phyloP scores from a whole-genome alignment of 2,113 vertebrate genomes.

The Hydropotes inermis region DNA sequence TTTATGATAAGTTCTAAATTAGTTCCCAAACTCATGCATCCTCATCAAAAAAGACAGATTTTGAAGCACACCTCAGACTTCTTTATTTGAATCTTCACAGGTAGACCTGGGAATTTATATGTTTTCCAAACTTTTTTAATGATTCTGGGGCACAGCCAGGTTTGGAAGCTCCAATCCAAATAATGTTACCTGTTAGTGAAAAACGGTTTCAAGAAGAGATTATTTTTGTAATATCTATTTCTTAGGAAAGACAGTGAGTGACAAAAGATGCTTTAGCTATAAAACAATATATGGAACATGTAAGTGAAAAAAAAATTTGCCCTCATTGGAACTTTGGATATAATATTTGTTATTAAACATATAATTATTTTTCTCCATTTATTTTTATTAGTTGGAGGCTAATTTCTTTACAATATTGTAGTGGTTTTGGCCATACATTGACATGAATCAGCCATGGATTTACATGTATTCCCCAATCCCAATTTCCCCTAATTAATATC shows the following conservation, averaged over 20 bases:
- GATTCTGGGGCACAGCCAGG: neutral
- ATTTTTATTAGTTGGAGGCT: no score
- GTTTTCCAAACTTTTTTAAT: neutral
- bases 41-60: neutral
- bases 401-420: no score
- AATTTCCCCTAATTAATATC: neutral
- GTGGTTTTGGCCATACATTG: no score
- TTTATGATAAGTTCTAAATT: neutral
- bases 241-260: conserved; percentile 21
- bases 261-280: conserved; percentile 16
- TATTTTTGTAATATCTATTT: neutral
- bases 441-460: no score
- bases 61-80: neutral
- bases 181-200: neutral
- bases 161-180: neutral
- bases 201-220: neutral
- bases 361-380: neutral
- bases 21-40: neutral
- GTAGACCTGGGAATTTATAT: neutral
- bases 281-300: neutral
- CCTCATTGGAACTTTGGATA: neutral
- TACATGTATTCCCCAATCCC: no score
- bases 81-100: neutral
- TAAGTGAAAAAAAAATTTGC: conserved; percentile 36
- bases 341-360: conserved; percentile 27